phyloP scores from a whole-genome alignment of 2,797 vertebrate species.

The Hypotaenidia okinawae region DNA sequence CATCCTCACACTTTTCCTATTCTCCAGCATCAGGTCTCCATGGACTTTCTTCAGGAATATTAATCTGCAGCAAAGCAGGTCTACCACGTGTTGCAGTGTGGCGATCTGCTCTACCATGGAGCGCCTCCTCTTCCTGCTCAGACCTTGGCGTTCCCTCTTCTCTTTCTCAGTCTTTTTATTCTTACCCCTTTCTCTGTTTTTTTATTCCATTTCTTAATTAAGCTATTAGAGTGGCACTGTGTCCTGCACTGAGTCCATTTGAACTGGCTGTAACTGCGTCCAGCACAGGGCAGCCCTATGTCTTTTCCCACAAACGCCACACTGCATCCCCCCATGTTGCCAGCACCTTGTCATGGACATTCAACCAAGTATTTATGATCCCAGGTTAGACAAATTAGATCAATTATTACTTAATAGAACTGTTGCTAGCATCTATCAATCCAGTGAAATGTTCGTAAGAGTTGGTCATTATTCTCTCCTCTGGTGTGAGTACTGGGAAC shows the following conservation, averaged over 20 bases:
- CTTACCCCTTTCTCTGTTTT: not conserved
- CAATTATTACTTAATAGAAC: not conserved
- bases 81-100: not conserved
- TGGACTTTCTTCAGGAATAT: not conserved
- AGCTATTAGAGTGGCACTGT: not conserved
- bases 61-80: fast-evolving
- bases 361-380: not conserved
- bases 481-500: not conserved
- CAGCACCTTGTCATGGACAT: not conserved
- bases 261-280: not conserved
- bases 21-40: fast-evolving
- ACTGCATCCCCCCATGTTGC: fast-evolving
- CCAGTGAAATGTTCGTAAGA: not conserved
- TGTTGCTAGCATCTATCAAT: not conserved
- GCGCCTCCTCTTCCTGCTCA: not conserved
- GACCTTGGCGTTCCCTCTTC: not conserved
- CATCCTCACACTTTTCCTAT: not conserved
- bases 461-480: not conserved
- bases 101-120: not conserved
- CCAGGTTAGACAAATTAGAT: not conserved
- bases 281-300: not conserved
- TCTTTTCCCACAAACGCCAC: not conserved
- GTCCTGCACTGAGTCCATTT: fast-evolving
- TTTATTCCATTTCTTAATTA: not conserved
- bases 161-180: not conserved